phyloP scores from a whole-genome alignment of 2,888 invertebrate genomes.

The Chymomyza procnemis region DNA sequence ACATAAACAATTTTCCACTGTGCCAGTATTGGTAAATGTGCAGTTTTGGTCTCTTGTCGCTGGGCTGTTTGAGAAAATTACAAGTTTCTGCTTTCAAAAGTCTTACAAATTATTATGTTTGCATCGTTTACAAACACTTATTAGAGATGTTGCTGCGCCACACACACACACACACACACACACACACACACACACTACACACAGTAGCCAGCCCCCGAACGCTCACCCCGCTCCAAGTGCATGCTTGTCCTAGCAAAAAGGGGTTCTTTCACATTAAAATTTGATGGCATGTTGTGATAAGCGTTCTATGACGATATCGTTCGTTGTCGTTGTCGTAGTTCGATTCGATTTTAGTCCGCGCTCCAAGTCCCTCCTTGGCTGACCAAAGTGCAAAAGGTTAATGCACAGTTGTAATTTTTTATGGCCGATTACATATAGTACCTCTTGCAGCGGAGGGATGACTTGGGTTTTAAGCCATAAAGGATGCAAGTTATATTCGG shows the following conservation, averaged over 20 bases:
- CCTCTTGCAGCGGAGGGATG: background rate
- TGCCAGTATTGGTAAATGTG: background rate
- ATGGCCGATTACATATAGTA: slow-evolving; percentile 66
- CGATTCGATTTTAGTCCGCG: slow-evolving; percentile 24
- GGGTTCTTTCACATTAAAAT: slow-evolving; percentile 71
- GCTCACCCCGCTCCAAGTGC: background rate
- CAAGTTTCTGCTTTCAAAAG: slow-evolving; percentile 74
- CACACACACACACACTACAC: too few relatives aligned
- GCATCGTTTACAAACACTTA: slow-evolving; percentile 71
- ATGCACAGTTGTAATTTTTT: slow-evolving; percentile 72
- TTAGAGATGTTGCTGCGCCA: slow-evolving; percentile 51
- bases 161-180: too few relatives aligned
- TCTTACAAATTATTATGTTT: slow-evolving; percentile 72
- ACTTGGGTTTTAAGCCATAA: slow-evolving; percentile 54
- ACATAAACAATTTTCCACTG: slow-evolving; percentile 19
- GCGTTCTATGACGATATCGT: slow-evolving; percentile 52
- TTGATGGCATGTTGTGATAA: slow-evolving; percentile 71
- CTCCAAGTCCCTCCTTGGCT: slow-evolving; percentile 13
- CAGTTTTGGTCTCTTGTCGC: slow-evolving; percentile 32
- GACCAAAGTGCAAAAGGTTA: slow-evolving; percentile 60
- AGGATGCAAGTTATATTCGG: slow-evolving; percentile 67
- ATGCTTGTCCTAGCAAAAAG: slow-evolving; percentile 54
- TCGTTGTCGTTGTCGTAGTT: slow-evolving; percentile 49
- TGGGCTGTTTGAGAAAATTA: slow-evolving; percentile 66
- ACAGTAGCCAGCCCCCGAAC: background rate